Percentiles rank a stretch among this genome's conserved stretches.
Conservation (phyloP, 2,113 vertebrate species). For the Thymallus thymallus region DNA sequence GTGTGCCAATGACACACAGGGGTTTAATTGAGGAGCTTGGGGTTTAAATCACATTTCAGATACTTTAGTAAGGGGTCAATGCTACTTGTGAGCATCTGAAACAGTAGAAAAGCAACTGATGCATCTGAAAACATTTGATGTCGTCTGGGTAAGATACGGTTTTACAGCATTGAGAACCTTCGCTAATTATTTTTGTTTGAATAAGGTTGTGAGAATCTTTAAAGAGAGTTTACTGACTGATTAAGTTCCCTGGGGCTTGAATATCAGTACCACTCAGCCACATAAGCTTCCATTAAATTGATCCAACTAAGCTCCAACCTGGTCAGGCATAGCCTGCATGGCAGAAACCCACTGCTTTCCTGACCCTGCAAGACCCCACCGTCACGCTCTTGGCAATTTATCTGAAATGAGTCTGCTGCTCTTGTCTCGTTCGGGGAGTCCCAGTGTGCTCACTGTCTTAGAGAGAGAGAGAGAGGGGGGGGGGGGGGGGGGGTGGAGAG, state of each 20-base stretch:
- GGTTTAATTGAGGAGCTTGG: background rate
- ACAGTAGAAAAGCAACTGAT: constrained; percentile 13
- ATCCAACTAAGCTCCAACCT: constrained; percentile 52
- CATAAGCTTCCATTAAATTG: constrained; percentile 53
- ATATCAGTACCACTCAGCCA: constrained; percentile 52
- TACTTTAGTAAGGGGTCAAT: background rate
- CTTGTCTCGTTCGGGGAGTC: constrained; percentile 33
- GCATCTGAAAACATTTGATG: constrained; percentile 8
- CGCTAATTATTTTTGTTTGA: too few species aligned
- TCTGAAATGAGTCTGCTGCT: constrained; percentile 20
- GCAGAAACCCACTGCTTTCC: constrained; percentile 43
- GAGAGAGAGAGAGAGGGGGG: background rate
- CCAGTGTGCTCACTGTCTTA: constrained; percentile 41
- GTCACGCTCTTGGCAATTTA: constrained; percentile 39
- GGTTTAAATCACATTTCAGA: background rate
- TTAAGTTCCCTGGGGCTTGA: constrained; percentile 1
- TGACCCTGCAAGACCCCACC: constrained; percentile 37
- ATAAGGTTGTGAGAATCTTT: too few species aligned
- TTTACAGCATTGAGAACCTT: too few species aligned
- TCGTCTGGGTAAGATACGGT: too few species aligned
- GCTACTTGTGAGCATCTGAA: too few species aligned
- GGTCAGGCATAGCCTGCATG: constrained; percentile 44
- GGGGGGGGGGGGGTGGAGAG: background rate
- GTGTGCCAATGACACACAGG: constrained; percentile 24
- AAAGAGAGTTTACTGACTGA: too few species aligned